phyloP scores from a whole-genome alignment of 2,797 vertebrate genomes.

The Gobio occitaniae region DNA sequence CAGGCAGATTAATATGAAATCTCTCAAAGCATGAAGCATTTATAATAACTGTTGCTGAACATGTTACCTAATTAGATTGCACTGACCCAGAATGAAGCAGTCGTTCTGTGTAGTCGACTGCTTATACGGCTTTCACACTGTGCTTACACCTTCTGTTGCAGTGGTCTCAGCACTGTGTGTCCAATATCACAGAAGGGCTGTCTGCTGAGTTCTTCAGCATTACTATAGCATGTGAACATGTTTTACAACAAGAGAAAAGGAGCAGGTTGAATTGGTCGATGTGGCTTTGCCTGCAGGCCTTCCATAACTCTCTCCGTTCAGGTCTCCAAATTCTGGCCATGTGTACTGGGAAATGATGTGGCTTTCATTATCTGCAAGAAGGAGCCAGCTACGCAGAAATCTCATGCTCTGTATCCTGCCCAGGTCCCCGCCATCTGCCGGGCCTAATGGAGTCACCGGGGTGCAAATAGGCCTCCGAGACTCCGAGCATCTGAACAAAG shows the following conservation, averaged over 20 bases:
- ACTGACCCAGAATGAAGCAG: constrained; percentile 30
- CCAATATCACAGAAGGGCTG: constrained; percentile 33
- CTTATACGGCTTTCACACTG: constrained; percentile 35
- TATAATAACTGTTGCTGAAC: constrained; percentile 46
- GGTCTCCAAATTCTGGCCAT: constrained; percentile 71
- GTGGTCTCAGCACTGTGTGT: constrained; percentile 37
- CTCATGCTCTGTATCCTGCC: constrained; percentile 82
- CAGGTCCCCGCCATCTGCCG: constrained; percentile 64
- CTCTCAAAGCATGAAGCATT: constrained; percentile 45
- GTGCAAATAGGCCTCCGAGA: constrained; percentile 64
- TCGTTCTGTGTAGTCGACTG: constrained; percentile 20
- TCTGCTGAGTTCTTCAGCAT: neutral
- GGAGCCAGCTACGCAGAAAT: constrained; percentile 67
- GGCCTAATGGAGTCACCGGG: constrained; percentile 65
- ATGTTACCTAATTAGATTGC: constrained; percentile 50
- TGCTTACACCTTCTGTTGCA: constrained; percentile 41
- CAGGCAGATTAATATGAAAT: constrained; percentile 11
- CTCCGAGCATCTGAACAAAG: constrained; percentile 56
- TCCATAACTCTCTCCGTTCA: constrained; percentile 66
- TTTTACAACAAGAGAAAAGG: constrained; percentile 13
- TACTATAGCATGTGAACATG: constrained; percentile 8
- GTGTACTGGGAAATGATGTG: constrained; percentile 76
- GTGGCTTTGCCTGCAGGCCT: constrained; percentile 75
- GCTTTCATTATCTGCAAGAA: constrained; percentile 80
- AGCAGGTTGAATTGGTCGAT: constrained; percentile 66